phyloP scores from a whole-genome alignment of 2,888 invertebrate species.

The Malachius bipustulatus region DNA sequence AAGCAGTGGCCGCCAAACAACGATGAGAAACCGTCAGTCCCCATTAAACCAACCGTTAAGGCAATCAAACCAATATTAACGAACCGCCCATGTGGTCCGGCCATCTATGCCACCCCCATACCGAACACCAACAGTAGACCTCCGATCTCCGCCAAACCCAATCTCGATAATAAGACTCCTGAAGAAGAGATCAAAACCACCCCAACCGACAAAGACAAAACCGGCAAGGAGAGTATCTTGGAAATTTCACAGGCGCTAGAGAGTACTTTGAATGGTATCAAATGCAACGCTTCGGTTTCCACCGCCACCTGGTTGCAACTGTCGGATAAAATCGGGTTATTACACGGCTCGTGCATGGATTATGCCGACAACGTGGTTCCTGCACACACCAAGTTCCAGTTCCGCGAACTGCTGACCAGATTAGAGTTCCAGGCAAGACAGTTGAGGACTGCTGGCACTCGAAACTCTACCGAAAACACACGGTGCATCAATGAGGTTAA shows the following conservation, averaged over 20 bases:
- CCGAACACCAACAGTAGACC: slow-evolving; percentile 33
- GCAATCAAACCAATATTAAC: slow-evolving; percentile 45
- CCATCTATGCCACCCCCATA: slow-evolving; percentile 72
- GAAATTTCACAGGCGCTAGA: slow-evolving; percentile 56
- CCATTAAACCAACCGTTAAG: slow-evolving; percentile 53
- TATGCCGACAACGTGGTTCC: slow-evolving; percentile 72
- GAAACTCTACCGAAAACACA: slow-evolving; percentile 56
- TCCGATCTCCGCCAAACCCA: slow-evolving; percentile 41
- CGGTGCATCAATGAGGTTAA: slow-evolving; percentile 60
- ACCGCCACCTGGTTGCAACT: slow-evolving; percentile 67
- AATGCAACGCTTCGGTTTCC: slow-evolving; percentile 41
- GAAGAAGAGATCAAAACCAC: slow-evolving; percentile 36
- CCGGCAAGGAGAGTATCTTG: slow-evolving; percentile 44
- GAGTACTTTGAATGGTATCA: slow-evolving; percentile 49
- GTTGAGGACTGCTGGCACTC: slow-evolving; percentile 54
- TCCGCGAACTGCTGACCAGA: slow-evolving; percentile 60
- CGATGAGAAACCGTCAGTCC: slow-evolving; percentile 57
- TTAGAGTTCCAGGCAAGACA: slow-evolving; percentile 58
- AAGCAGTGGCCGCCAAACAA: slow-evolving; percentile 42
- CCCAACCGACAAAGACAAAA: slow-evolving; percentile 37
- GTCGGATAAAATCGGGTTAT: slow-evolving; percentile 67
- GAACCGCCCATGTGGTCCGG: slow-evolving; percentile 41
- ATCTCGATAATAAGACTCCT: slow-evolving; percentile 33
- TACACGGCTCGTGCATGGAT: slow-evolving; percentile 71
- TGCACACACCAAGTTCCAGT: slow-evolving; percentile 79